A percentile compares a stretch with the other conserved stretches of the same genome.
phyloP scores from a whole-genome alignment of 2,888 invertebrate species.

The Drosophila subsilvestris region DNA sequence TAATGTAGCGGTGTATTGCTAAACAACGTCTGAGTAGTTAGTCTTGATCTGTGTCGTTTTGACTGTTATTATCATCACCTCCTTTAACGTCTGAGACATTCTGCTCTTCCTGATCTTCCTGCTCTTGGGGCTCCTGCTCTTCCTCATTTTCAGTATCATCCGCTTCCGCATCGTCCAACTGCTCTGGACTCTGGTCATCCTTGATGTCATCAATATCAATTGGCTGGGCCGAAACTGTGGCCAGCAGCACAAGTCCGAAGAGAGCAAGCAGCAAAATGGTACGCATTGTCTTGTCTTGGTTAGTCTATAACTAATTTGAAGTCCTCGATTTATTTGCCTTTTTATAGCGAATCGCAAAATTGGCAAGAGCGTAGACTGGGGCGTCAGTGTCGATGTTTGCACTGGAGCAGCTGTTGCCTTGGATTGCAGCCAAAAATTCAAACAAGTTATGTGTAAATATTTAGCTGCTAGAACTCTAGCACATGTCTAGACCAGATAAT shows the following conservation, averaged over 20 bases:
- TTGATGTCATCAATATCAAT: constrained; percentile 20
- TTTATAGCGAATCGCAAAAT: constrained; percentile 39
- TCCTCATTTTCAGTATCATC: constrained; percentile 7
- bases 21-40: constrained; percentile 3
- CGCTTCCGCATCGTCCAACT: neutral
- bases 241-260: constrained; percentile 61
- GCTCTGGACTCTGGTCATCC: neutral
- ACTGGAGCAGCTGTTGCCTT: constrained; percentile 52
- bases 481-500: neutral
- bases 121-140: neutral
- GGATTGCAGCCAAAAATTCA: constrained; percentile 23
- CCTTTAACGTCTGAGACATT: neutral
- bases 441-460: constrained; percentile 44
- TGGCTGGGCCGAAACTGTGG: constrained; percentile 36
- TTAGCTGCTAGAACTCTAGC: constrained; percentile 15
- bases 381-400: constrained; percentile 45
- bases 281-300: constrained; percentile 51
- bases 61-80: neutral
- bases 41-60: neutral
- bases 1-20: neutral
- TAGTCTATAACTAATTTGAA: constrained; percentile 54
- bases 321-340: constrained; percentile 27
- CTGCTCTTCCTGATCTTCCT: neutral
- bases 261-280: constrained; percentile 55
- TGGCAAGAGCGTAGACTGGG: constrained; percentile 9